Percentiles rank a stretch among this genome's conserved stretches.
phyloP scores from a whole-genome alignment of 1,140 invertebrate genomes.

The Elymnias hypermnestra region DNA sequence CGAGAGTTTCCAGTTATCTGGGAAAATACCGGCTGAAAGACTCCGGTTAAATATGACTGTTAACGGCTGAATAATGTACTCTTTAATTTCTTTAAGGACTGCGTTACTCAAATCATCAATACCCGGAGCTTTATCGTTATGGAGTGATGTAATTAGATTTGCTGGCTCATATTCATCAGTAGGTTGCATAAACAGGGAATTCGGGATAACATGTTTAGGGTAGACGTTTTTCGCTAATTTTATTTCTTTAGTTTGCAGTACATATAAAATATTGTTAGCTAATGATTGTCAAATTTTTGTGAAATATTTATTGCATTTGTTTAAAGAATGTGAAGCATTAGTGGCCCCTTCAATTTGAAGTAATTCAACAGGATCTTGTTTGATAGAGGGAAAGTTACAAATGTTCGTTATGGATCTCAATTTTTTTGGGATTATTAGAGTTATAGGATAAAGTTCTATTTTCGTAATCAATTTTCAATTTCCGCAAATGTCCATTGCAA shows the following conservation, averaged over 20 bases:
- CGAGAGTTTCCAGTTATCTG: not conserved
- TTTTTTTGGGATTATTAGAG: constrained; percentile 15
- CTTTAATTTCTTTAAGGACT: constrained; percentile 18
- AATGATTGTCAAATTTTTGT: constrained; percentile 16
- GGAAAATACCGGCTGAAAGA: constrained; percentile 9
- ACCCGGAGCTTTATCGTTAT: constrained; percentile 15
- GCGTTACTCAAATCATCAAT: constrained; percentile 12
- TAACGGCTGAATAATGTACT: constrained; percentile 12
- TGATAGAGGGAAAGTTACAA: constrained; percentile 12
- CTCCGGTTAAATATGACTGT: constrained; percentile 18
- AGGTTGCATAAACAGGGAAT: constrained; percentile 20
- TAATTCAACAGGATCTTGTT: constrained; percentile 9
- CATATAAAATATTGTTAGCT: constrained; percentile 13
- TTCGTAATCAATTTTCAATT: constrained; percentile 20
- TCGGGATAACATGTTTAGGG: not conserved
- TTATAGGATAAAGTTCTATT: constrained; percentile 8
- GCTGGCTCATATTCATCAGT: constrained; percentile 15
- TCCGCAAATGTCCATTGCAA: constrained; percentile 18
- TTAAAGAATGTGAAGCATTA: constrained; percentile 1
- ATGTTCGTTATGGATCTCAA: constrained; percentile 20
- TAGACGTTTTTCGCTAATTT: not conserved
- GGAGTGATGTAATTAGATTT: constrained; percentile 6
- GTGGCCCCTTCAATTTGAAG: not conserved
- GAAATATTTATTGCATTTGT: constrained; percentile 18
- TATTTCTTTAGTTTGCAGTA: constrained; percentile 13